Conservation (phyloP, 2,797 vertebrate genomes). For the Nasua narica region DNA sequence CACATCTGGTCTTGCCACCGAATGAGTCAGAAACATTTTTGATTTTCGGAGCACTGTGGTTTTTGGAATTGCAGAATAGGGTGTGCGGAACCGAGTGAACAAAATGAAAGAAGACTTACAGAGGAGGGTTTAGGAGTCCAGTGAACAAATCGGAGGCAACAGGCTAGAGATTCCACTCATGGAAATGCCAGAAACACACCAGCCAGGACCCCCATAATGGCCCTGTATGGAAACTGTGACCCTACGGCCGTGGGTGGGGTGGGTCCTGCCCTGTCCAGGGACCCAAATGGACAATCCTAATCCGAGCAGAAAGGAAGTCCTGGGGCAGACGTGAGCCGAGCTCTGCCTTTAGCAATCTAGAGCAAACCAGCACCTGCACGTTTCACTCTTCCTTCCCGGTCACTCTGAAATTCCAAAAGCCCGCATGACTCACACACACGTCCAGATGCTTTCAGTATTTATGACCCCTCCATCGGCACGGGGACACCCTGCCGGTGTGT, state of each 20-base stretch:
- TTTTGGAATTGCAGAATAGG: conserved; percentile 2
- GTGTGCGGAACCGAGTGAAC: background rate
- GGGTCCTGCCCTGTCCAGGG: background rate
- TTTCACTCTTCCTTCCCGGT: background rate
- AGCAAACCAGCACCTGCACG: conserved; percentile 48
- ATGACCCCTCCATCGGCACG: background rate
- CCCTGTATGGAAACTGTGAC: background rate
- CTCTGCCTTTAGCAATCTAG: background rate
- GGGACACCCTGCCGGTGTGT: conserved; percentile 15
- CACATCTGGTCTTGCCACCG: background rate
- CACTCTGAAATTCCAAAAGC: background rate
- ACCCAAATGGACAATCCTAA: background rate
- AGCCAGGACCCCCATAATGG: background rate
- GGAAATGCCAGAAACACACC: background rate
- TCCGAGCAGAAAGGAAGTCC: background rate
- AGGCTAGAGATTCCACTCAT: background rate
- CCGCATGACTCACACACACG: conserved; percentile 40
- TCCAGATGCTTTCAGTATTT: conserved; percentile 29
- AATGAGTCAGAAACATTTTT: background rate
- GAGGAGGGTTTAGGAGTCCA: background rate
- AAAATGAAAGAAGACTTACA: background rate
- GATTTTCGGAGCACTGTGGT: background rate
- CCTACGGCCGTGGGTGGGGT: background rate
- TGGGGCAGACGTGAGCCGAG: background rate
- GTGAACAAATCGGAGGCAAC: background rate